These are phyloP conservation scores for Procambarus virginalis DNA, from an alignment of 1,140 invertebrate genomes.

Conservation along the genomic window DNA sequence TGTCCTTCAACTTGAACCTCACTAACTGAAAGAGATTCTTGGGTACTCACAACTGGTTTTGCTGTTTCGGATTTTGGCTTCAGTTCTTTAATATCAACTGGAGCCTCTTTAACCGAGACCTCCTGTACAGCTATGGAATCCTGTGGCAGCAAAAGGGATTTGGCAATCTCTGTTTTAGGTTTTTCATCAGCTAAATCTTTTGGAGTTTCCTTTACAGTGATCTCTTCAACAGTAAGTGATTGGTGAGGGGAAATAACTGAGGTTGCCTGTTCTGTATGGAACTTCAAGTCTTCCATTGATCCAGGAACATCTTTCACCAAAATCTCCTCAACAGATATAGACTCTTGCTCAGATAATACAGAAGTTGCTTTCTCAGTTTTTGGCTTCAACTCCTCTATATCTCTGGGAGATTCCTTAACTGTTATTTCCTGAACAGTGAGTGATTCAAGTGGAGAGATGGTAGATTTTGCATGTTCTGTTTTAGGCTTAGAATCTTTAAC, in stretches of 20 bases:
- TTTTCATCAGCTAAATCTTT: slow-evolving; percentile 22
- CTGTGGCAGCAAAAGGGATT: slow-evolving; percentile 15
- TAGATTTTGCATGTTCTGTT: slow-evolving; percentile 42
- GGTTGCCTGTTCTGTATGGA: slow-evolving; percentile 73
- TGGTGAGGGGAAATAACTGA: slow-evolving; percentile 73
- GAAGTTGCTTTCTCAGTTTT: slow-evolving; percentile 42
- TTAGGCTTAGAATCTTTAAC: slow-evolving; percentile 33
- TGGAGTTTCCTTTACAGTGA: slow-evolving; percentile 75
- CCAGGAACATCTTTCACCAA: slow-evolving; percentile 72
- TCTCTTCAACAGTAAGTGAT: slow-evolving; percentile 71
- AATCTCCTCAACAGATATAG: slow-evolving; percentile 29
- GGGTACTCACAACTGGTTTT: slow-evolving; percentile 35
- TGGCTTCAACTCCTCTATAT: slow-evolving; percentile 30
- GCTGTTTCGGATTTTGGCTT: slow-evolving; percentile 48
- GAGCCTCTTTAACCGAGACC: slow-evolving; percentile 38
- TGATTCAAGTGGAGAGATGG: slow-evolving; percentile 31
- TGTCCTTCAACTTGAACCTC: slow-evolving; percentile 71
- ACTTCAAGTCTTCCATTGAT: slow-evolving; percentile 69
- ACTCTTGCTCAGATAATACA: slow-evolving; percentile 37
- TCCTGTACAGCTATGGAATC: slow-evolving; percentile 52
- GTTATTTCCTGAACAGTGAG: slow-evolving; percentile 38
- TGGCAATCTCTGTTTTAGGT: slow-evolving; percentile 64
- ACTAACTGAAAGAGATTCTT: slow-evolving; percentile 55
- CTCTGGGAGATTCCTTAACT: slow-evolving; percentile 16
- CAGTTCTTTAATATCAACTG: slow-evolving; percentile 30